Conservation (phyloP, 2,797 vertebrate species). For the Phrynocephalus vlangalii region DNA sequence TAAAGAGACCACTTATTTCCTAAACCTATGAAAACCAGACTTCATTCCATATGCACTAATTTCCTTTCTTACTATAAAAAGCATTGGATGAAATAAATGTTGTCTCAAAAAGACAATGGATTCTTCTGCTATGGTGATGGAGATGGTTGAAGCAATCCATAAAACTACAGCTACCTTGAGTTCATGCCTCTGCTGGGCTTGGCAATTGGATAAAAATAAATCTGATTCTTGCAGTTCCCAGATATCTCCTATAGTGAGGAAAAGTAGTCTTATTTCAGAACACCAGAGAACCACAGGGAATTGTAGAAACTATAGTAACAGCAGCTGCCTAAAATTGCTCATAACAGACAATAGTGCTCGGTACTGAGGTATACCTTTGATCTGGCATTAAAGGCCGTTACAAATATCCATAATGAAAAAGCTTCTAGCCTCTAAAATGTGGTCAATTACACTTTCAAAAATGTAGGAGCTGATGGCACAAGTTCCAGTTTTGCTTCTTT, state of each 20-base stretch:
- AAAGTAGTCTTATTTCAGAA: background rate
- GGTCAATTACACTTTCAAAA: background rate
- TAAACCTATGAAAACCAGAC: slow-evolving; percentile 55
- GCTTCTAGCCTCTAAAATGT: background rate
- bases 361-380: too few relatives aligned
- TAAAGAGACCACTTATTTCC: slow-evolving; percentile 70
- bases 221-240: background rate
- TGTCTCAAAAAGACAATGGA: slow-evolving; percentile 20
- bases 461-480: background rate
- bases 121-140: slow-evolving; percentile 30
- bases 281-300: background rate
- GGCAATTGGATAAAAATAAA: background rate
- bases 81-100: slow-evolving; percentile 52
- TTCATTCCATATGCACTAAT: slow-evolving; percentile 43
- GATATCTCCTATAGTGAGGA: background rate
- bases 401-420: background rate
- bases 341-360: background rate
- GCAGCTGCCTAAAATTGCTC: background rate
- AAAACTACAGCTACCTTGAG: background rate
- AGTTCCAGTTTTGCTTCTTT: background rate
- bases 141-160: slow-evolving; percentile 12
- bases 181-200: background rate
- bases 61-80: slow-evolving; percentile 54
- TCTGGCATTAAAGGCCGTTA: background rate
- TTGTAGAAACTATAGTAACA: background rate